phyloP scores from a whole-genome alignment of 1,140 invertebrate species.

The Ips typographus region DNA sequence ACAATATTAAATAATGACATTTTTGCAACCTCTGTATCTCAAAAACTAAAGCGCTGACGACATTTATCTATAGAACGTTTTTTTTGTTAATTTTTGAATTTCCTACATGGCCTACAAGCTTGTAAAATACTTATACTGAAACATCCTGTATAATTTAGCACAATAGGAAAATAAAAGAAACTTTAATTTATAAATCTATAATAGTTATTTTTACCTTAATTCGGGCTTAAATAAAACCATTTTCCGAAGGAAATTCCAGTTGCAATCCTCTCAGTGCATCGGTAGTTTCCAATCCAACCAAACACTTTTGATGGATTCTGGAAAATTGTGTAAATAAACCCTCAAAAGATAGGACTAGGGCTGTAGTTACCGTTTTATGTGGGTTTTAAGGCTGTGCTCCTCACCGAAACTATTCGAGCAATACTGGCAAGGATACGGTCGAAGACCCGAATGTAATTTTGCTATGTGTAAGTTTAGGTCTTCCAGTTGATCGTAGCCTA shows the following conservation, averaged over 20 bases:
- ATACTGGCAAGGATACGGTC: constrained; percentile 61
- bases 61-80: too few species aligned
- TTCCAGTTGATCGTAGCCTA: constrained; percentile 54
- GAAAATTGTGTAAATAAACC: neutral
- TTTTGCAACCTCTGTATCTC: too few species aligned
- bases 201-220: too few species aligned
- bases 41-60: too few species aligned
- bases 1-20: neutral
- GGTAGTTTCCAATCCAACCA: constrained; percentile 14
- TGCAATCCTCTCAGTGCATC: constrained; percentile 15
- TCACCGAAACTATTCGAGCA: constrained; percentile 55
- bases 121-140: too few species aligned
- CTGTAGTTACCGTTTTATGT: constrained; percentile 46
- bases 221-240: neutral
- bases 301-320: constrained; percentile 27
- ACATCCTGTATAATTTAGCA: too few species aligned
- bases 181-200: too few species aligned
- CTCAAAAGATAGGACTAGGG: neutral
- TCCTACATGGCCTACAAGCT: too few species aligned
- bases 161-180: too few species aligned
- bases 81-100: too few species aligned
- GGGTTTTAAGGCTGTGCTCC: constrained; percentile 43
- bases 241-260: constrained; percentile 8
- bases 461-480: constrained; percentile 68
- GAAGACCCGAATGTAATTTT: constrained; percentile 69